Evolutionary conservation across 2,113 vertebrate genomes (phyloP), one percentile per base, ranked within the genome.

Genomic region (Sakesphorus luctuosus): DNA sequence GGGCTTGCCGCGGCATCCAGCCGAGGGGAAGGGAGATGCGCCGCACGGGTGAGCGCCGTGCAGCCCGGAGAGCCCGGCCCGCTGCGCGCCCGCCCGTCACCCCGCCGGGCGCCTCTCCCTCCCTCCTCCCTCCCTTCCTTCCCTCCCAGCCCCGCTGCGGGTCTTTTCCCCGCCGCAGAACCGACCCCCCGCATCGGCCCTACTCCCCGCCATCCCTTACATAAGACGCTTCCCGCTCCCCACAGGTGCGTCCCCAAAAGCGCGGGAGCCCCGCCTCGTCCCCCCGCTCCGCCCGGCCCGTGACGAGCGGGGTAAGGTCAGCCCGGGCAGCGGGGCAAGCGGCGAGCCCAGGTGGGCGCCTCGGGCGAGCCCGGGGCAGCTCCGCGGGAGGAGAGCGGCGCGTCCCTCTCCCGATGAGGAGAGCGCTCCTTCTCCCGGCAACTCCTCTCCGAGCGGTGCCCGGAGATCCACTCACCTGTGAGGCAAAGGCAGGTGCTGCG

Each of bases 231-330:
- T 76, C 63, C 76, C 87, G 35, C 84, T 94, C 84, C 94, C 61
- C 84, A 81, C 96, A 91, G 93, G 87, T 93, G 81, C 74, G 77
- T 44, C 56, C 78, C 83, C 92, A 49, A 84, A 80, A 90, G 84
- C 69, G 68, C 87, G 49, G 84, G 59, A 75, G 89, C 90, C 36
- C 61, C 81, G 55, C 85, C 66, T n/a, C 62, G 18, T 13, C 52
- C 46, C 33, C 31, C 33, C 50, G 36, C 25, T 36, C 59, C 29
- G 38, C 18, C 62, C 61, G 69, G 31, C 33, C 63, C 47, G n/a
- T 43, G 20, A 79, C 33, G 10, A 61, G 66, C 58, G 16, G 50
- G 24, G 5, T 21, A 10, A 26, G 33, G 56, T 9, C 17, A 18
- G 58, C 71, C 50, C 25, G 25, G 68, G 16, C 19, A n/a, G 15